Percentiles rank a stretch among this genome's conserved stretches.
phyloP scores from a whole-genome alignment of 2,113 vertebrate genomes.

The Thymallus thymallus region DNA sequence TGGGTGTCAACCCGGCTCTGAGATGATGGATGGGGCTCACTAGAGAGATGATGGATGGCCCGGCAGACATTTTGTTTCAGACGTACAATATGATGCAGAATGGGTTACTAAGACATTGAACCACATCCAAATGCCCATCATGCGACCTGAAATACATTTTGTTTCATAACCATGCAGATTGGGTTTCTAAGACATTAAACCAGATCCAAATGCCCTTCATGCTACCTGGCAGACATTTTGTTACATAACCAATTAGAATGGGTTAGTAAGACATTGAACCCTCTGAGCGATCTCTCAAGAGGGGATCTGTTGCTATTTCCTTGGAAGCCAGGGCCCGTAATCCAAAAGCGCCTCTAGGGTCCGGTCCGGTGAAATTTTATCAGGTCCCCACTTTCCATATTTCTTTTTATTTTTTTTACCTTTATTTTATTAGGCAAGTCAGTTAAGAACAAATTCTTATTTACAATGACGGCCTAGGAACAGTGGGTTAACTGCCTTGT shows the following conservation, averaged over 20 bases:
- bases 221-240: slow-evolving; percentile 55
- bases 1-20: slow-evolving; percentile 56
- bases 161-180: slow-evolving; percentile 58
- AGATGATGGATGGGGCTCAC: slow-evolving; percentile 70
- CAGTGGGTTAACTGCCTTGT: no score
- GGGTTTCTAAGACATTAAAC: slow-evolving; percentile 37
- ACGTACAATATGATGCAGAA: slow-evolving; percentile 41
- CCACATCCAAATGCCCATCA: slow-evolving; percentile 38
- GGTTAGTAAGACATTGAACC: slow-evolving; percentile 40
- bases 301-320: neutral
- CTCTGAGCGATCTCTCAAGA: slow-evolving; percentile 31
- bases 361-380: neutral
- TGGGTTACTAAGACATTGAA: slow-evolving; percentile 42
- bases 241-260: slow-evolving; percentile 52
- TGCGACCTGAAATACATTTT: slow-evolving; percentile 55
- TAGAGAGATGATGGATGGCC: slow-evolving; percentile 68
- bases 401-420: no score
- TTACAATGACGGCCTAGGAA: no score
- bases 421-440: no score
- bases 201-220: slow-evolving; percentile 16
- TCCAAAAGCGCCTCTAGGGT: slow-evolving; percentile 13
- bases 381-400: no score
- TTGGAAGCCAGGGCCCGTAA: neutral
- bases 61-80: slow-evolving; percentile 61
- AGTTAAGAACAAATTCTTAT: no score